Base-by-base conservation (phyloP, 2,797 vertebrate genomes). In the Acanthurus tractus region DNA sequence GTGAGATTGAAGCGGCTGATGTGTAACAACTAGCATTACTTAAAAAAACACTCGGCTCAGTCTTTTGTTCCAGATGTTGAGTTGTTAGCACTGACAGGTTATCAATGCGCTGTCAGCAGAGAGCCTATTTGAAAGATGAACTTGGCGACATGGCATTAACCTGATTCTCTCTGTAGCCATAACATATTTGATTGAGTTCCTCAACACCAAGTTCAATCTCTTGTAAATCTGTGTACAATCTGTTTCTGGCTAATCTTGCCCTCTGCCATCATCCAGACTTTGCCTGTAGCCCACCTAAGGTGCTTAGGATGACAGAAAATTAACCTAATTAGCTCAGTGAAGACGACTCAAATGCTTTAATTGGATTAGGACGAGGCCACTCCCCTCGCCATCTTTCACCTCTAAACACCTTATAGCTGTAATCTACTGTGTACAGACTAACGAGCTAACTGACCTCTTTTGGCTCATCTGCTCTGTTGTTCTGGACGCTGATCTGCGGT, bases 281-380 rank as follows among this genome's bases (percentile, higher is more conserved):
- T 42, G 42, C 68, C 63, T 58, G 42, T 18, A 75, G 89, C 90
- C 91, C 88, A 81, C 20, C 70, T 83, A 64, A 88, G 84, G 74
- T 84, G 72, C 79, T 92, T 82, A 85, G 76, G 81, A 76, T 66
- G 78, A 79, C 79, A 82, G 65, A 85, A 89, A 86, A 89, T 86
- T 76, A 74, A 81, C 81, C 77, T 94, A 94, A 95, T 92, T 72
- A 83, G 91, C 89, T 95, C 86, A 90, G 78, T 90, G 79, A 91
- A 93, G 93, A 91, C 61, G 71, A 92, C 85, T 92, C 79, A 90
- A 86, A 92, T 87, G 86, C 90, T 93, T 70, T 91, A 95, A 96
- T 67, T 11, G 86, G 94, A 95, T 95, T 93, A 94, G 63, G 74
- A 25, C 6, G 4, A 73, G 72, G 83, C 84, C 90, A 75, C 88